A percentile compares a stretch with the other conserved stretches of the same genome.
phyloP scores from a whole-genome alignment of 2,797 vertebrate genomes.

The Myotis pilosus region DNA sequence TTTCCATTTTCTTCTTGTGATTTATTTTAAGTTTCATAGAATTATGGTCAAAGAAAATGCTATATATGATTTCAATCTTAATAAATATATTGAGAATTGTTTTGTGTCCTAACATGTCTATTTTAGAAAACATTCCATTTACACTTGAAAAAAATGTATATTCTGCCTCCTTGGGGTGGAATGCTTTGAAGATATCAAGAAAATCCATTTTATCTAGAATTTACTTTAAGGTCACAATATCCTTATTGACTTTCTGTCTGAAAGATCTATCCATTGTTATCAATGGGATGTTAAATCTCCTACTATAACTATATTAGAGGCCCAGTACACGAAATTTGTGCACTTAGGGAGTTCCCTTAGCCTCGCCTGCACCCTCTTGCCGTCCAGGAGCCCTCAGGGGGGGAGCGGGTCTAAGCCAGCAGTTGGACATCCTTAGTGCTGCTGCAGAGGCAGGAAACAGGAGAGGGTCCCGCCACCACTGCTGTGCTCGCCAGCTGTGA shows the following conservation, averaged over 20 bases:
- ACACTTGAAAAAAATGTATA: not conserved
- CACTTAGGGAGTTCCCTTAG: too few species aligned
- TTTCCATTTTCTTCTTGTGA: not conserved
- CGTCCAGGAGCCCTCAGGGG: too few species aligned
- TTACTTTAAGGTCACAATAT: not conserved
- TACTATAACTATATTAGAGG: too few species aligned
- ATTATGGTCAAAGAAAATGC: not conserved
- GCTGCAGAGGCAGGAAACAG: too few species aligned
- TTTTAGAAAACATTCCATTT: not conserved
- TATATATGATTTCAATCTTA: not conserved
- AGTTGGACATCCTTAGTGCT: too few species aligned
- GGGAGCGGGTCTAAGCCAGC: too few species aligned
- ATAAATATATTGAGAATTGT: not conserved
- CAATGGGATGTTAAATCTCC: not conserved
- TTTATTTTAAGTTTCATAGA: not conserved
- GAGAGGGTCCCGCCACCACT: too few species aligned
- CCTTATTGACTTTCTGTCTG: not conserved
- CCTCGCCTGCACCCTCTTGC: too few species aligned
- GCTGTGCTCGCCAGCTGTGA: too few species aligned
- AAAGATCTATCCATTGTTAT: not conserved
- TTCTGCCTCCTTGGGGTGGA: not conserved
- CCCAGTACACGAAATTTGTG: too few species aligned
- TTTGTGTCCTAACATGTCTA: not conserved
- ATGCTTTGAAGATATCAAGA: not conserved
- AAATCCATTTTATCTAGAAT: not conserved